Evolutionary conservation across 1,140 invertebrate species (phyloP), one percentile per base, ranked within the genome.

Genomic region (Ephestia elutella): DNA sequence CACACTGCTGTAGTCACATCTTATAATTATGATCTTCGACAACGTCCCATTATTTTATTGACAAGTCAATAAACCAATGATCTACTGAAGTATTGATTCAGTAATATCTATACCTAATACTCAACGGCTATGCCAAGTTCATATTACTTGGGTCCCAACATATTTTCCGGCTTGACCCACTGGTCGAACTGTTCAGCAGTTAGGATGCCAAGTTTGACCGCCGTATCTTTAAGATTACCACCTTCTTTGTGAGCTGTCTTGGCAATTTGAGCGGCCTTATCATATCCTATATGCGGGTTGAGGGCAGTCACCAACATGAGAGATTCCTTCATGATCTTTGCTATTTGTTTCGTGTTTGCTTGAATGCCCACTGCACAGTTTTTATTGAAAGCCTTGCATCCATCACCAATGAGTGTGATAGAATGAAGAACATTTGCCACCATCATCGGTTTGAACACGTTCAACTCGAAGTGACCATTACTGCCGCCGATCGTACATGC

Each of bases 391-490:
- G 95, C 94, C 28, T 93, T 89, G 68, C 91, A 92, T 53, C 94
- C 93, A 82, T 99, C 97, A 57, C 91, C 90, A 7, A 99, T 88
- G 1, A 99, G 90, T 35, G 96, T 91, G 17, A 97, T 95, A 8
- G 98, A 99, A 65, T 95, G 90, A 49, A 99, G 89, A 19, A 99
- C 95, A 90, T 99, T 99, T n/a, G 96, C 92, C 5, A 99, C 96
- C 57, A 99, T 99, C 89, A 99, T 91, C 0, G 99, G 98, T 83
- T 99, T 99, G 90, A 99, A 99, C 0, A 99, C 98, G 87, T 99
- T 99, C 5, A 99, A 91, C 89, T 99, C 98, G 90, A 99, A 99
- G 89, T 99, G 98, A 1, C 99, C 99, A 73, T 98, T 98, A 62
- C 95, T 94, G 13, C 97, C 98, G 48, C 97, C 98, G 44, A 99